Conservation (phyloP, 2,888 invertebrate species). For the Lasioglossum villosulum region DNA sequence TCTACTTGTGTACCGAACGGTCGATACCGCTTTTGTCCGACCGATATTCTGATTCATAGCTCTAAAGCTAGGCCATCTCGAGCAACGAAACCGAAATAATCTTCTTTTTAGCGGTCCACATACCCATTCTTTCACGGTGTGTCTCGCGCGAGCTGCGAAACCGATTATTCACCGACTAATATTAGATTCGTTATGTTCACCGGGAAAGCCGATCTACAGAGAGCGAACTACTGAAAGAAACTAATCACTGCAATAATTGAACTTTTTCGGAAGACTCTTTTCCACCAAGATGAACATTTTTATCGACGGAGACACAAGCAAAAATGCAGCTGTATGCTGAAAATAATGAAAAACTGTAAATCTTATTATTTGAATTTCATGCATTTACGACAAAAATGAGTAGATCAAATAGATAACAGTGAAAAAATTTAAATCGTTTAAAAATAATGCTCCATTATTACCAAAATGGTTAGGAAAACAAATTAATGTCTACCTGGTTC, state of each 20-base stretch:
- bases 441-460: neutral
- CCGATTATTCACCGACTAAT: constrained; percentile 74
- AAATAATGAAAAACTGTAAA: neutral
- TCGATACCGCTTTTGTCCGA: neutral
- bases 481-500: too few species aligned
- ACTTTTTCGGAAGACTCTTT: too few species aligned
- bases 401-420: neutral
- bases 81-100: constrained; percentile 34
- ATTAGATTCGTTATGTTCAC: constrained; percentile 71
- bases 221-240: constrained; percentile 47
- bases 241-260: constrained; percentile 2
- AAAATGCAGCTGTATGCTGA: neutral
- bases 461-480: neutral
- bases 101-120: constrained; percentile 15
- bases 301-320: too few species aligned
- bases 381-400: neutral
- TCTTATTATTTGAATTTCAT: neutral
- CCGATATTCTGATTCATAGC: neutral
- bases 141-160: constrained; percentile 48
- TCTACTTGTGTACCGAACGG: neutral
- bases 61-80: neutral
- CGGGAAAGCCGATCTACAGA: constrained; percentile 53
- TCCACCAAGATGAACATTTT: too few species aligned
- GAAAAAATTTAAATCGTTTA: neutral
- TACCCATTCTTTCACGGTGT: constrained; percentile 34